A percentile compares a stretch with the other conserved stretches of the same genome.
Evolutionary conservation across 2,113 vertebrate species (phyloP).

Genomic region (Paramormyrops kingsleyae): DNA sequence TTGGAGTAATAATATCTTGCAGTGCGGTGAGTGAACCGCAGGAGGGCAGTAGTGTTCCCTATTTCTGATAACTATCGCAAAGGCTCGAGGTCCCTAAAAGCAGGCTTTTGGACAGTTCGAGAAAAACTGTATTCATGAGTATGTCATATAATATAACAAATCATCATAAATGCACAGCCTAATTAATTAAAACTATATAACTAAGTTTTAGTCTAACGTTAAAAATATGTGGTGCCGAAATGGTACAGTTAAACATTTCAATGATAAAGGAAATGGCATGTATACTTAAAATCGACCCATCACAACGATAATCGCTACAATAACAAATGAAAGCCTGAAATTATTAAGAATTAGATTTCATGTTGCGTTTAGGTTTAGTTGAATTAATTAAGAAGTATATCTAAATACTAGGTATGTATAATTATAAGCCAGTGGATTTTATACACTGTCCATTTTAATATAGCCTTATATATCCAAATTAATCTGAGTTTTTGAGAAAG

Average conservation of each 20-base stretch:
- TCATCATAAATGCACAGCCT: neutral
- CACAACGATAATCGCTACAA: neutral
- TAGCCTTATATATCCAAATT: neutral
- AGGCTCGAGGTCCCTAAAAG: neutral
- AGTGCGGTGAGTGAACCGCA: neutral
- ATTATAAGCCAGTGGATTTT: neutral
- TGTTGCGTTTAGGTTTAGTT: neutral
- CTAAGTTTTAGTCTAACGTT: neutral
- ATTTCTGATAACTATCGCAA: neutral
- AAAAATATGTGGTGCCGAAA: neutral
- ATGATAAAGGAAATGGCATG: neutral
- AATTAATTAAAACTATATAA: neutral
- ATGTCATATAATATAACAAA: neutral
- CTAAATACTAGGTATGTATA: neutral
- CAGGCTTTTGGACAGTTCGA: neutral
- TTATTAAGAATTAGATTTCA: neutral
- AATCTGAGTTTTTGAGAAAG: neutral
- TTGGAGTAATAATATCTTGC: neutral
- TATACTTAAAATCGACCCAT: neutral
- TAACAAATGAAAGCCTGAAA: neutral
- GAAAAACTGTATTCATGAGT: neutral
- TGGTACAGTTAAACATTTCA: neutral
- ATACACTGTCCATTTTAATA: neutral
- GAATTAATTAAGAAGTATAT: neutral
- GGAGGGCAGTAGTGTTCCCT: neutral